Conservation (phyloP, 1,140 invertebrate species). For the Scaptomyza montana region DNA sequence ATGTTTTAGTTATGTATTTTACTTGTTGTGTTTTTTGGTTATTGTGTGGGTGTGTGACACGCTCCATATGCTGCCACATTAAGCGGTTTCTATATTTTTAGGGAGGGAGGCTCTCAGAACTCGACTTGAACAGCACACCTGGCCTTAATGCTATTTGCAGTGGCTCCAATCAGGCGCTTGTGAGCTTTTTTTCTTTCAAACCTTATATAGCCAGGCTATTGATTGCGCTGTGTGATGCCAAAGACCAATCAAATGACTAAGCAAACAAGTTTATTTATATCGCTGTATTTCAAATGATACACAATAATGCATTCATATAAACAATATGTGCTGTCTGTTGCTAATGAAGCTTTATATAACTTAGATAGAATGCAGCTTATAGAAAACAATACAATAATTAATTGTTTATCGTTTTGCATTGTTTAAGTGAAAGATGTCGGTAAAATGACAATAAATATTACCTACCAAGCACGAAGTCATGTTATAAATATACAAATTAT, state of each 20-base stretch:
- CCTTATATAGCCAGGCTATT: conserved; percentile 23
- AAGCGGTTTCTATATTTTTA: conserved; percentile 14
- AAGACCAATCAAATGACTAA: conserved; percentile 19
- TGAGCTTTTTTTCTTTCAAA: neutral
- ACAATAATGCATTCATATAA: neutral
- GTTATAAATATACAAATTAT: too few relatives aligned
- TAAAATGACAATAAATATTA: too few relatives aligned
- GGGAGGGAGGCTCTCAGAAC: neutral
- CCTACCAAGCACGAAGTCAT: too few relatives aligned
- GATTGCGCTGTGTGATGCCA: conserved; percentile 9
- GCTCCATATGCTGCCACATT: conserved; percentile 42
- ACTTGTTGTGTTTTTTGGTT: too few relatives aligned
- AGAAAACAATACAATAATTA: neutral
- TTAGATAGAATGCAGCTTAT: neutral
- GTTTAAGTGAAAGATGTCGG: too few relatives aligned
- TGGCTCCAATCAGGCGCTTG: conserved; percentile 9
- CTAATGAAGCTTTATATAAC: neutral
- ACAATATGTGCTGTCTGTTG: conserved; percentile 5
- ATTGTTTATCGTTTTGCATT: neutral
- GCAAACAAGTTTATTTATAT: conserved; percentile 12
- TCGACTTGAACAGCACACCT: conserved; percentile 10
- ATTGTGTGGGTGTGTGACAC: conserved; percentile 41
- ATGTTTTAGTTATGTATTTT: too few relatives aligned
- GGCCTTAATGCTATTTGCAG: conserved; percentile 10
- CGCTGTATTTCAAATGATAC: neutral